phyloP scores from a whole-genome alignment of 2,797 vertebrate genomes.

The Erethizon dorsatum region DNA sequence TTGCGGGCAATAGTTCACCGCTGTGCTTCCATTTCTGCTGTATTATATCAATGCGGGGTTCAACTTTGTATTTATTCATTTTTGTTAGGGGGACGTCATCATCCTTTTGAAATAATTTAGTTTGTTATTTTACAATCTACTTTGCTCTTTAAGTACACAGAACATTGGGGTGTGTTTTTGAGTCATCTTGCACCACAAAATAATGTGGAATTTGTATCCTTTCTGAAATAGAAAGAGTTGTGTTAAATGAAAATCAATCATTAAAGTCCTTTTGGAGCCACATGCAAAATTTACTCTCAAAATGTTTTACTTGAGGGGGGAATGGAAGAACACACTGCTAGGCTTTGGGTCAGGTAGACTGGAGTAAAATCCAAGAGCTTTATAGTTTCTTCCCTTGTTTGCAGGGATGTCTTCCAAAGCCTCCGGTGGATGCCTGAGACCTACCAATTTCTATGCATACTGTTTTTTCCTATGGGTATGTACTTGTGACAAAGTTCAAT shows the following conservation, averaged over 20 bases:
- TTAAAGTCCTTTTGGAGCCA: background rate
- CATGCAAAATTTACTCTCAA: background rate
- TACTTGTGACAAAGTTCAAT: background rate
- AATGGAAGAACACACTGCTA: background rate
- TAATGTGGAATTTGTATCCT: conserved; percentile 21
- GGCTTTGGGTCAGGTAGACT: background rate
- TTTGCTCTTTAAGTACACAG: background rate
- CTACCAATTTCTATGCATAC: too few relatives aligned
- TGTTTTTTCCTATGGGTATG: background rate
- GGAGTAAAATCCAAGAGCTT: background rate
- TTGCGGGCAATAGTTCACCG: background rate
- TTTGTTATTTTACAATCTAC: conserved; percentile 9
- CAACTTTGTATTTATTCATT: background rate
- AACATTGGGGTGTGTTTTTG: background rate
- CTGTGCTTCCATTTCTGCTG: background rate
- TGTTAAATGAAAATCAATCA: background rate
- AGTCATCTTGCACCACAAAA: background rate
- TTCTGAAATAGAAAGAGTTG: background rate
- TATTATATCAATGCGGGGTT: background rate
- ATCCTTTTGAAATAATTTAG: conserved; percentile 47
- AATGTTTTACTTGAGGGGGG: background rate
- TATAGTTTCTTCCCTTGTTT: background rate
- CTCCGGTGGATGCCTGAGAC: background rate
- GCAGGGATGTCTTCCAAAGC: background rate
- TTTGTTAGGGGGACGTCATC: background rate